Percentiles rank a stretch among this genome's conserved stretches.
Conservation (phyloP, 2,888 invertebrate species). For the Oligia latruncula region DNA sequence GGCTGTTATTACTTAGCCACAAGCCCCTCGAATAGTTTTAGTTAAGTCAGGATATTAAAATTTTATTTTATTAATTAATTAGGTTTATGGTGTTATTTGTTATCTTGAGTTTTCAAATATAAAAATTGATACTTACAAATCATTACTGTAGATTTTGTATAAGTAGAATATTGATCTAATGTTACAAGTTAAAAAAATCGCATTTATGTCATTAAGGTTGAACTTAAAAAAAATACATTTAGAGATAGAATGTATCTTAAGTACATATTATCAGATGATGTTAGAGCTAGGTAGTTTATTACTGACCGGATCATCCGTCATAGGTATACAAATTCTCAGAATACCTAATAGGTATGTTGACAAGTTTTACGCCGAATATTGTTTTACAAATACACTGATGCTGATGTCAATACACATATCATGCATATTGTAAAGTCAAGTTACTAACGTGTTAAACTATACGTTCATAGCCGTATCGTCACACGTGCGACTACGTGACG, state of each 20-base stretch:
- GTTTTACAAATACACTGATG: not conserved
- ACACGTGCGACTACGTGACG: conserved; percentile 2
- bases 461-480: not conserved
- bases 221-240: not conserved
- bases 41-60: not conserved
- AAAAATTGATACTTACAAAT: not conserved
- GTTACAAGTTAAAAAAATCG: not conserved
- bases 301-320: not conserved
- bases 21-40: not conserved
- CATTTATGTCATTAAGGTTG: not conserved
- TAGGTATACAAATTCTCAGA: not conserved
- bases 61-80: not conserved
- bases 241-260: conserved; percentile 5
- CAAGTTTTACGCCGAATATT: conserved; percentile 5
- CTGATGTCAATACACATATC: not conserved
- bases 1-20: too few relatives aligned
- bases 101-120: not conserved
- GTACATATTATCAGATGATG: not conserved
- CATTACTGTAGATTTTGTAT: not conserved
- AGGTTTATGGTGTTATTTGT: not conserved
- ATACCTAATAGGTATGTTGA: not conserved
- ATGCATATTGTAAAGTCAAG: not conserved
- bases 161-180: not conserved
- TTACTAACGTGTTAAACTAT: not conserved
- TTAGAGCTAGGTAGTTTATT: not conserved